Base-by-base conservation (phyloP, 2,113 vertebrate species). In the Burhinus oedicnemus region DNA sequence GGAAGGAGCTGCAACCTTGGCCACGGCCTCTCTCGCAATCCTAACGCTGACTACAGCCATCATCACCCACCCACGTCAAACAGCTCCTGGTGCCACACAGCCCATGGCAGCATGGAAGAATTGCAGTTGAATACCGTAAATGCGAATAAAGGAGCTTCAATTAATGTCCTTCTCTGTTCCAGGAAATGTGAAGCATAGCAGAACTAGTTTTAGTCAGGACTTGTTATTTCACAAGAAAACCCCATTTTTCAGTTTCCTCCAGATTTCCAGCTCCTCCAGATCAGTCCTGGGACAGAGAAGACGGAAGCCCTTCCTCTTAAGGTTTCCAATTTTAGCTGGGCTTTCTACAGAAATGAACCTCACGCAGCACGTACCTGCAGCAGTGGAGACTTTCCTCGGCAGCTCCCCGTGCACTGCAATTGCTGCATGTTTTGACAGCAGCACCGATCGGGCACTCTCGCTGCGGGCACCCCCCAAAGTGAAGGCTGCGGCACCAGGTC, bases 361-460 rank as follows among this genome's bases (percentile, higher is more conserved):
- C 4, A 10, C 2, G n/a, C 62, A 90, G 55, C 47, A 22, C 2
- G 1, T 8, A 44, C n/a, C 6, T 4, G 23, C 75, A 68, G 52
- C n/a, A 17, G n/a, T 1, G 10, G 60, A 76, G 74, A 45, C 23
- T 6, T 40, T 32, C 61, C 38, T 44, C 30, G 32, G 4, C 17
- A 17, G 32, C 29, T 77, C 49, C 54, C 34, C 1, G 7, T 11
- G 44, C 60, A 3, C 40, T 34, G 82, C 57, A 30, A 4, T 16
- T 8, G 16, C 60, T n/a, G 45, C 51, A 12, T 0, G 19, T 26
- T 66, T 15, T 40, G 40, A 7, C 14, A 42, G 66, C 34, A 16
- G 54, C 47, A 25, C 26, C 1, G 3, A 5, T 4, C 27, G 12
- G 22, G 16, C 40, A 3, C 42, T 6, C 9, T 6, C 5, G 0